Conservation (phyloP, 2,888 invertebrate genomes). For the Steinernema scapterisci region DNA sequence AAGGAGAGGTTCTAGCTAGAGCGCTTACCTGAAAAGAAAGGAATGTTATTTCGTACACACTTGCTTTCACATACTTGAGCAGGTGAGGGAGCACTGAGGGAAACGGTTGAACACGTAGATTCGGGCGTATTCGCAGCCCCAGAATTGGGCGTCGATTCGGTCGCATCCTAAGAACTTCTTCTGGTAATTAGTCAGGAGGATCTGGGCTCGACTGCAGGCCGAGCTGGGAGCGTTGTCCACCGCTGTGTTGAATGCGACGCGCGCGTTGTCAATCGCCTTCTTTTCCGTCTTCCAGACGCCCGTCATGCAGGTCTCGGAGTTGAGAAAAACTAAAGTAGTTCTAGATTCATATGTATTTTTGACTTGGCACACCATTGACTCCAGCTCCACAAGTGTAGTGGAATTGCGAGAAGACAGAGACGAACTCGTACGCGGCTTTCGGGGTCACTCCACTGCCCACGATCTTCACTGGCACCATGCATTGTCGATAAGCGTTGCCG, state of each 20-base stretch:
- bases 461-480: slow-evolving; percentile 48
- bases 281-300: slow-evolving; percentile 44
- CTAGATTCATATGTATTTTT: neutral
- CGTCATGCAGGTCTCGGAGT: slow-evolving; percentile 47
- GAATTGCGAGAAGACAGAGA: slow-evolving; percentile 55
- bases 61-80: slow-evolving; percentile 48
- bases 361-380: slow-evolving; percentile 45
- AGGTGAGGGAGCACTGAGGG: slow-evolving; percentile 50
- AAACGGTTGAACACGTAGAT: slow-evolving; percentile 53
- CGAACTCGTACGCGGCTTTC: slow-evolving; percentile 48
- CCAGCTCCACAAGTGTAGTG: slow-evolving; percentile 59
- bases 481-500: slow-evolving; percentile 43
- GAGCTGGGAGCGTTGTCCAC: slow-evolving; percentile 37
- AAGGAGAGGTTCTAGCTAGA: neutral
- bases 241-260: slow-evolving; percentile 42
- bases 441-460: slow-evolving; percentile 40
- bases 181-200: slow-evolving; percentile 34
- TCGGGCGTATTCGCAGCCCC: slow-evolving; percentile 57
- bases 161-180: neutral
- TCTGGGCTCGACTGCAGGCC: slow-evolving; percentile 43
- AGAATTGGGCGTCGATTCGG: slow-evolving; percentile 46
- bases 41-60: no score
- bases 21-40: no score
- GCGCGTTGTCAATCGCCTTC: slow-evolving; percentile 44
- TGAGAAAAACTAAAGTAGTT: slow-evolving; percentile 46